phyloP scores from a whole-genome alignment of 2,888 invertebrate genomes.

The Pachycephus smyrnensis region DNA sequence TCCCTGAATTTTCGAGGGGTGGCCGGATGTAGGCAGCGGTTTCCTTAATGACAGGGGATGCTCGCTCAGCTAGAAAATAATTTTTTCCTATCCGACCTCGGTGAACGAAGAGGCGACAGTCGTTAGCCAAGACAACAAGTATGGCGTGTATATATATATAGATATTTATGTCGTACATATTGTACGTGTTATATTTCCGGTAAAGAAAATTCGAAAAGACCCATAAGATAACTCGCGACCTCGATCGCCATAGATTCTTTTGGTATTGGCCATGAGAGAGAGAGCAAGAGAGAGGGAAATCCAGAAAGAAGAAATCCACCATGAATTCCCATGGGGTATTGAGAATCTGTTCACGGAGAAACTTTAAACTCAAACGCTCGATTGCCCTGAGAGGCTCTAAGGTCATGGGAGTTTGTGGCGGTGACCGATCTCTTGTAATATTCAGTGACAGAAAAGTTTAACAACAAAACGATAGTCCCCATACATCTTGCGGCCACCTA shows the following conservation, averaged over 20 bases:
- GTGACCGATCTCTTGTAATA: constrained; percentile 43
- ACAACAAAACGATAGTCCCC: constrained; percentile 38
- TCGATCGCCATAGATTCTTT: background rate
- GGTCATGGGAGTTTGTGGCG: constrained; percentile 26
- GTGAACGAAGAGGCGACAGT: constrained; percentile 8
- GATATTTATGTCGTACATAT: background rate
- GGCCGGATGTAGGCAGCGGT: constrained; percentile 21
- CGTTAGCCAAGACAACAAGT: background rate
- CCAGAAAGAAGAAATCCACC: background rate
- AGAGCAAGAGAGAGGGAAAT: background rate
- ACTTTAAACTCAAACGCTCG: constrained; percentile 45
- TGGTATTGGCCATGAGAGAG: background rate
- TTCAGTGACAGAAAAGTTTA: constrained; percentile 47
- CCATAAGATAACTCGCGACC: background rate
- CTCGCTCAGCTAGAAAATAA: constrained; percentile 11
- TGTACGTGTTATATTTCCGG: background rate
- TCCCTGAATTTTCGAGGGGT: constrained; percentile 5
- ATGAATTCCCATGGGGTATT: background rate
- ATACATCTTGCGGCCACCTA: constrained; percentile 37
- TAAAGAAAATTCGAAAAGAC: background rate
- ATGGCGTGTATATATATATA: background rate
- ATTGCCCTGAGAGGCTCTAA: constrained; percentile 32
- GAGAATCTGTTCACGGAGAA: constrained; percentile 30
- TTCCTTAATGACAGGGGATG: constrained; percentile 26
- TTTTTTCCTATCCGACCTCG: background rate